Evolutionary conservation across 1,140 invertebrate genomes (phyloP).

Genomic region (Calosoma granatense): DNA sequence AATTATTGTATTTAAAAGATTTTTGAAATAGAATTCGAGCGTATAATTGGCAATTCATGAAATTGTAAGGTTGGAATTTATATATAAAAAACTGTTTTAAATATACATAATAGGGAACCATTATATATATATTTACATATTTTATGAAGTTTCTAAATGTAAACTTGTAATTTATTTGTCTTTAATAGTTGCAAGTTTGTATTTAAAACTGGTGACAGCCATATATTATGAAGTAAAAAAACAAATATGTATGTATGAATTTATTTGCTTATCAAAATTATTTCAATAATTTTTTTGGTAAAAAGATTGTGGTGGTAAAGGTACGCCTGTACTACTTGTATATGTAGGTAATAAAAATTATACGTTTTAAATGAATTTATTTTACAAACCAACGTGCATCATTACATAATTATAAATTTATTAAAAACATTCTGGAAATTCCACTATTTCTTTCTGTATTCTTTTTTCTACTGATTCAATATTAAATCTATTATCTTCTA

Average conservation of each 20-base stretch:
- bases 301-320: not conserved
- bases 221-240: not conserved
- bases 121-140: not conserved
- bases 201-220: not conserved
- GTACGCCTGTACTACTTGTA: not conserved
- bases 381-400: not conserved
- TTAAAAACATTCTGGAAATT: not conserved
- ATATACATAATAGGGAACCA: not conserved
- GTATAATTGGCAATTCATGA: not conserved
- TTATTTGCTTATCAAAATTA: not conserved
- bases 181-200: not conserved
- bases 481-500: not conserved
- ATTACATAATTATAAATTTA: not conserved
- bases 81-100: conserved; percentile 4
- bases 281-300: not conserved
- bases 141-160: not conserved
- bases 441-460: not conserved
- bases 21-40: not conserved
- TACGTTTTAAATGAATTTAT: conserved; percentile 4
- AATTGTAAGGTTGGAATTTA: conserved; percentile 3
- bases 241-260: not conserved
- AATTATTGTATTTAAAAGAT: not conserved
- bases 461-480: not conserved
- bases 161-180: not conserved
- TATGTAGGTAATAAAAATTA: conserved; percentile 5